Conservation (phyloP, 2,113 vertebrate genomes). For the Barbus barbus region DNA sequence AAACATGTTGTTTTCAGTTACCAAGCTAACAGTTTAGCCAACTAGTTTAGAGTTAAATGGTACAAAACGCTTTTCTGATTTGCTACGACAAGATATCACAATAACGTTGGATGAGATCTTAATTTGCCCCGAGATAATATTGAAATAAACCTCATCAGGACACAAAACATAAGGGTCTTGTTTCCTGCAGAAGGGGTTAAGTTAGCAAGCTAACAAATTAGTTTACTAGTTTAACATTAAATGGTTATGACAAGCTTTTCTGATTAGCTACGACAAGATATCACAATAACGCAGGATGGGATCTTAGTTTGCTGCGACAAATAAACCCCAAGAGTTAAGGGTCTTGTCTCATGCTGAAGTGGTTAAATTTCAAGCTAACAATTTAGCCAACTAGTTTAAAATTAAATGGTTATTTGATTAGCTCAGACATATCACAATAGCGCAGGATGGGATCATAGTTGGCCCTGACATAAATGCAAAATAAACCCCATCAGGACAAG, state of each 20-base stretch:
- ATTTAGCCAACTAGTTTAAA: neutral
- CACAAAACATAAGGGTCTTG: no score
- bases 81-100: neutral
- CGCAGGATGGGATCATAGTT: no score
- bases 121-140: neutral
- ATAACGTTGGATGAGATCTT: neutral
- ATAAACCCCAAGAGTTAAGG: neutral
- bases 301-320: no score
- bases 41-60: neutral
- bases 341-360: neutral
- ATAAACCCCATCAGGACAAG: no score
- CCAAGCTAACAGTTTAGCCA: neutral
- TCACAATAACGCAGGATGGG: no score
- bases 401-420: neutral
- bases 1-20: no score
- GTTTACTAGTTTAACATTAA: no score
- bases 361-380: neutral
- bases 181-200: no score
- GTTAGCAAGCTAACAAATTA: no score
- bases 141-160: neutral
- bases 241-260: no score
- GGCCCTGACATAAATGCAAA: no score
- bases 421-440: neutral
- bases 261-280: no score
- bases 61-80: neutral